Evolutionary conservation across 2,113 vertebrate genomes (phyloP).

Genomic region (Chaenocephalus aceratus): DNA sequence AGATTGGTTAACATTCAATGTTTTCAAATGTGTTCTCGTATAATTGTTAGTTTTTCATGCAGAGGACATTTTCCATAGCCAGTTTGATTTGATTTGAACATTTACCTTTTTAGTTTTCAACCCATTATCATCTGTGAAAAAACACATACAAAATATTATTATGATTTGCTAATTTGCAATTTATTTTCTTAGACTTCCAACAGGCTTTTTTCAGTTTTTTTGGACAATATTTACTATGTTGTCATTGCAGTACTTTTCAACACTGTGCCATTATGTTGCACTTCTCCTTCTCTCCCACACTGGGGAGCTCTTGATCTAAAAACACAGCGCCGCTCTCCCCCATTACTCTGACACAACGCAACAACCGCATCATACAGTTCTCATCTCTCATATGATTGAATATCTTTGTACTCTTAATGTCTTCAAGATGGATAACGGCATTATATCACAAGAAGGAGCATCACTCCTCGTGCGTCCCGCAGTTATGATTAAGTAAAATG

Average conservation of each 20-base stretch:
- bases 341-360: neutral
- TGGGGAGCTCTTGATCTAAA: constrained; percentile 71
- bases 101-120: neutral
- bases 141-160: neutral
- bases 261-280: constrained; percentile 9
- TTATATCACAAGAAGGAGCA: constrained; percentile 6
- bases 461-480: constrained; percentile 3
- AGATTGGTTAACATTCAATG: too few species aligned
- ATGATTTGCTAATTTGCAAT: too few species aligned
- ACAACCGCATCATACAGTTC: neutral
- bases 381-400: constrained; percentile 32
- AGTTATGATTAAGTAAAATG: neutral
- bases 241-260: neutral
- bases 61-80: neutral
- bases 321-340: constrained; percentile 3
- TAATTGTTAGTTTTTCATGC: neutral
- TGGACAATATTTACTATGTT: neutral
- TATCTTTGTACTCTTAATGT: constrained; percentile 15
- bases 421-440: constrained; percentile 19
- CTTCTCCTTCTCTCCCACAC: constrained; percentile 55
- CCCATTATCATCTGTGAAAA: neutral
- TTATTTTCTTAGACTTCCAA: too few species aligned
- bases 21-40: neutral
- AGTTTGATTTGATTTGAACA: neutral
- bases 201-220: neutral